Percentiles rank a stretch among this genome's conserved stretches.
These are phyloP conservation scores for Pollenia labialis DNA, from an alignment of 2,888 invertebrate species.

Conservation along the genomic window DNA sequence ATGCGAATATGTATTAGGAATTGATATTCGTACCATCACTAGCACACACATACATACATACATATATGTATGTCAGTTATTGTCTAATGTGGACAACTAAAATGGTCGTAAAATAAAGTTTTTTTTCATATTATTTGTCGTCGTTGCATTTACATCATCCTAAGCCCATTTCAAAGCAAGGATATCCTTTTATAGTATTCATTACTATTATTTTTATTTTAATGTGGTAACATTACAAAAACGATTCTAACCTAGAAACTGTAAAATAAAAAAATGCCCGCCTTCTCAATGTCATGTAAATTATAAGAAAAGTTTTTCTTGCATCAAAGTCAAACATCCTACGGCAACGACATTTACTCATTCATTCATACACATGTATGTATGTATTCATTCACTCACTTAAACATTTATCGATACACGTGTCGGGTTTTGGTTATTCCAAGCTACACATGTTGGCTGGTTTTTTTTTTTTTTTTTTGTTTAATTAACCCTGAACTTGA, in stretches of 20 bases:
- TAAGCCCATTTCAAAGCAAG: neutral
- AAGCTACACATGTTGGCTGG: slow-evolving; percentile 20
- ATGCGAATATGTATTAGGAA: no score
- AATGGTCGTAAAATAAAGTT: neutral
- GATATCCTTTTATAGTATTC: slow-evolving; percentile 11
- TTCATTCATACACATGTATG: slow-evolving; percentile 5
- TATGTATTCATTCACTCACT: neutral
- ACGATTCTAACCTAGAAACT: slow-evolving; percentile 19
- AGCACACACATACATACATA: no score
- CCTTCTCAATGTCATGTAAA: slow-evolving; percentile 33
- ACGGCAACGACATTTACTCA: slow-evolving; percentile 11
- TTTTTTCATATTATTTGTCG: slow-evolving; percentile 28
- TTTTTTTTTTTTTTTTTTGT: slow-evolving; percentile 30
- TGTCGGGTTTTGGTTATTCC: slow-evolving; percentile 54
- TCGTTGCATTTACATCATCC: slow-evolving; percentile 10
- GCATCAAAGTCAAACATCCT: slow-evolving; percentile 44
- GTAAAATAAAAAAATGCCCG: slow-evolving; percentile 6
- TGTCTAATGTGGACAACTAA: neutral
- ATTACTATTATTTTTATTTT: neutral
- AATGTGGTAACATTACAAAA: slow-evolving; percentile 4
- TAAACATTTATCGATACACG: slow-evolving; percentile 60
- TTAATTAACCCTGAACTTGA: slow-evolving; percentile 73
- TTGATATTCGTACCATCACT: no score
- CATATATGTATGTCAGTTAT: no score
- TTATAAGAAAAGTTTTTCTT: slow-evolving; percentile 20